Percentiles rank a stretch among this genome's conserved stretches.
Conservation (phyloP, 1,140 invertebrate species). For the Venturia canescens region DNA sequence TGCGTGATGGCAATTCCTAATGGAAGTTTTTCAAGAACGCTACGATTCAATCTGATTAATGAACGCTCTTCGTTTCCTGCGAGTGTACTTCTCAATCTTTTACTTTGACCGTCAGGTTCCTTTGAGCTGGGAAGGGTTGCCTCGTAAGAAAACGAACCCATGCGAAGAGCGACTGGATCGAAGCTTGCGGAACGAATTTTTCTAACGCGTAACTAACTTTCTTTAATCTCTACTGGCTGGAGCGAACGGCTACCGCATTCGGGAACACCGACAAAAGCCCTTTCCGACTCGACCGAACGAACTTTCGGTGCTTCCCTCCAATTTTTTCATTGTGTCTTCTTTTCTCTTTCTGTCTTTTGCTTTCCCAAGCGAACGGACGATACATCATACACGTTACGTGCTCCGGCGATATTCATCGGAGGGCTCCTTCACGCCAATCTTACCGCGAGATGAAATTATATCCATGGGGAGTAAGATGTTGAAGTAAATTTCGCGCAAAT, state of each 20-base stretch:
- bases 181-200: slow-evolving; percentile 58
- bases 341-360: slow-evolving; percentile 6
- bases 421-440: slow-evolving; percentile 1
- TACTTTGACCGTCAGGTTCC: neutral
- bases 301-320: slow-evolving; percentile 10
- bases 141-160: slow-evolving; percentile 10
- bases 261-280: slow-evolving; percentile 55
- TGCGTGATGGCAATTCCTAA: too few species aligned
- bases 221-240: slow-evolving; percentile 31
- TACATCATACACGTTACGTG: slow-evolving; percentile 46
- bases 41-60: too few species aligned
- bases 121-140: slow-evolving; percentile 56
- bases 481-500: neutral
- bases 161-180: slow-evolving; percentile 13
- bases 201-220: slow-evolving; percentile 58
- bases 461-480: slow-evolving; percentile 6
- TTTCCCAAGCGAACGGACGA: slow-evolving; percentile 22
- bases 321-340: slow-evolving; percentile 18
- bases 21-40: too few species aligned
- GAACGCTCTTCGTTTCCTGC: neutral
- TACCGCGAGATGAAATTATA: slow-evolving; percentile 3
- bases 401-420: neutral
- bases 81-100: neutral
- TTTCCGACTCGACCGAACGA: slow-evolving; percentile 24
- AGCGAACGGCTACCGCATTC: slow-evolving; percentile 45